Base-by-base conservation (phyloP, 2,888 invertebrate genomes). In the Onthophagus sagittarius region DNA sequence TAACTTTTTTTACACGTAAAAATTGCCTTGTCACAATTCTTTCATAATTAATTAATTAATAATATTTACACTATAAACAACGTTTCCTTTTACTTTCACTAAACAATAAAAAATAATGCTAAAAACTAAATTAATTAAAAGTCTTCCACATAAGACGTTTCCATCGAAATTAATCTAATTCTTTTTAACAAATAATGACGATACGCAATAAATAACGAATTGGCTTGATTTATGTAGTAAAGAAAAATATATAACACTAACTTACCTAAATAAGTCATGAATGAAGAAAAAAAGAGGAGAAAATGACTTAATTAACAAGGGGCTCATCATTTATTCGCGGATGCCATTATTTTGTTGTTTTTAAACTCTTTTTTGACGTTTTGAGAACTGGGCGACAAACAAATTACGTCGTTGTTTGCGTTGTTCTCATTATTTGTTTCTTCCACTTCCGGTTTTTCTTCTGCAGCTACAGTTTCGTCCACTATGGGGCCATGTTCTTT, bases 401-500 rank as follows among this genome's bases (percentile, higher is more conserved):
- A 85, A 73, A 85, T 88, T 71, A 85, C 84, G 77, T 84, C 84
- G 72, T 82, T 81, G n/a, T 32, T 67, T 31, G 15, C 67, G 75
- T 82, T 81, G 71, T 81, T 79, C 75, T 79, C 81, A 70, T 80
- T 80, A 63, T 80, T 79, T 69, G 77, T 77, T 72, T 81, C 81
- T 31, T 82, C 80, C 77, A 82, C 71, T 73, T 79, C 80, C 78
- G 81, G 79, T 70, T 81, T 80, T 7, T 79, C 75, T 70, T 80
- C 80, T 9, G 23, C 73, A 74, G 32, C 74, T 74, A 23, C 23
- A 23, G 23, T 23, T 62, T 80, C 81, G 31, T 79, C 82, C 9
- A 79, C 80, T 32, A 83, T 77, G 5, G 83, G 90, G 5, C 91
- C 92, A 78, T 91, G 90, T 79, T 94, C 94, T 33, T 92, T 92